phyloP scores from a whole-genome alignment of 2,888 invertebrate genomes.

The Nasonia oneida region DNA sequence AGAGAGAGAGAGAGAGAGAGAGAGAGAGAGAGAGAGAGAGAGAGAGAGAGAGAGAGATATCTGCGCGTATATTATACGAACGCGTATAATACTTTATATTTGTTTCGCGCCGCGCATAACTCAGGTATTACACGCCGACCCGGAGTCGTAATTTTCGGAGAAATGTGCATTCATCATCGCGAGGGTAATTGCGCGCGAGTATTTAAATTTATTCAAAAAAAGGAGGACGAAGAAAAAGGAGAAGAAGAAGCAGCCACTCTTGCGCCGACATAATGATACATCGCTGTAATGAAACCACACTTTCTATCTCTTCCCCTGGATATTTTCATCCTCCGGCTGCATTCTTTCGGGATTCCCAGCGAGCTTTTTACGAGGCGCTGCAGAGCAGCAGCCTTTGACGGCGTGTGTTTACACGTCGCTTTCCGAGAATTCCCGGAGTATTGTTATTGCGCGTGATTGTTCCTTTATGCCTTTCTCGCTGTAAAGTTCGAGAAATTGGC shows the following conservation, averaged over 20 bases:
- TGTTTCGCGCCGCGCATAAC: neutral
- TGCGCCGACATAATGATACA: conserved; percentile 71
- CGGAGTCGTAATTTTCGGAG: neutral
- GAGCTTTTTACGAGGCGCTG: conserved; percentile 53
- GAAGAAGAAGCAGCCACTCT: neutral
- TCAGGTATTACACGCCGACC: neutral
- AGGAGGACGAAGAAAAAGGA: conserved; percentile 55
- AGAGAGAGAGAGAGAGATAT: too few relatives aligned
- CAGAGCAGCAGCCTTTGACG: conserved; percentile 36
- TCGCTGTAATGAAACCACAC: conserved; percentile 72
- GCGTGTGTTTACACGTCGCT: conserved; percentile 22
- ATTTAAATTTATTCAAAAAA: conserved; percentile 44
- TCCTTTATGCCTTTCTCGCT: neutral
- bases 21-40: neutral
- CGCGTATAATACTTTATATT: neutral
- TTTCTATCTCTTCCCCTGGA: conserved; percentile 39
- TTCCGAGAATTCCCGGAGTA: neutral
- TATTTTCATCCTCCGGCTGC: conserved; percentile 34
- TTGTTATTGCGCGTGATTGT: conserved; percentile 5
- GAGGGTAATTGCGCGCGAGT: conserved; percentile 14
- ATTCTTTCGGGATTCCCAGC: conserved; percentile 41
- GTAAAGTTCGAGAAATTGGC: conserved; percentile 9
- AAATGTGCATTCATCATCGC: neutral
- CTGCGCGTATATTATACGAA: neutral
- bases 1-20: neutral